These are phyloP conservation scores for Drosophila micromelanica DNA, from an alignment of 1,140 invertebrate species.

Conservation along the genomic window DNA sequence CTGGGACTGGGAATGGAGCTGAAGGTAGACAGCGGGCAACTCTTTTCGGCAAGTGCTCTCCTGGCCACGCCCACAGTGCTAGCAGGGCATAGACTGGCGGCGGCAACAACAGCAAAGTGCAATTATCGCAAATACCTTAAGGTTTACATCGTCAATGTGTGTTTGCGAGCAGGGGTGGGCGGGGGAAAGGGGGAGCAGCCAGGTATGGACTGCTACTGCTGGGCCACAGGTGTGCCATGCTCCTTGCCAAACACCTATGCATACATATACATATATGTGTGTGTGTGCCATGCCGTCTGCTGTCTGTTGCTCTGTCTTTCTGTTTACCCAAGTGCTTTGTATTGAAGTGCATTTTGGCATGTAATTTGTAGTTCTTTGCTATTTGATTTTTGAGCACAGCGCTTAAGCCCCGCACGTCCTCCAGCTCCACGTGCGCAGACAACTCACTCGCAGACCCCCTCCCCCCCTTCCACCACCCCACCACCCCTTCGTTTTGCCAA, in stretches of 20 bases:
- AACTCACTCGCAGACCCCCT: constrained; percentile 8
- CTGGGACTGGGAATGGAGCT: neutral
- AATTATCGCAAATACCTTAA: constrained; percentile 83
- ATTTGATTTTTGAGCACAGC: constrained; percentile 69
- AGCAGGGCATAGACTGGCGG: constrained; percentile 17
- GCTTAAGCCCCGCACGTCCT: constrained; percentile 22
- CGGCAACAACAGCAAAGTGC: constrained; percentile 75
- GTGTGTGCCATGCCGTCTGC: constrained; percentile 31
- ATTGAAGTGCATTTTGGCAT: constrained; percentile 82
- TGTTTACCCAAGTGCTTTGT: constrained; percentile 80
- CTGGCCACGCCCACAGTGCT: constrained; percentile 33
- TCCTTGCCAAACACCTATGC: neutral
- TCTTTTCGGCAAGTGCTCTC: constrained; percentile 56
- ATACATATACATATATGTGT: constrained; percentile 1
- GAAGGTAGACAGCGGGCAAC: constrained; percentile 39
- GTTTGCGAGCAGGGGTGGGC: neutral
- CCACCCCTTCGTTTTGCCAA: too few relatives aligned
- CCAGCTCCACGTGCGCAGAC: constrained; percentile 10
- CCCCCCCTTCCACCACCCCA: too few relatives aligned
- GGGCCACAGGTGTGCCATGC: constrained; percentile 51
- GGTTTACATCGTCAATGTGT: constrained; percentile 73
- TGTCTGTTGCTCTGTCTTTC: constrained; percentile 33
- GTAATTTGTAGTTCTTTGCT: constrained; percentile 82
- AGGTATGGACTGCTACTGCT: constrained; percentile 4
- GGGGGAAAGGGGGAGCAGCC: neutral